A percentile compares a stretch with the other conserved stretches of the same genome.
phyloP scores from a whole-genome alignment of 2,888 invertebrate genomes.

The Geophilus truncorum region DNA sequence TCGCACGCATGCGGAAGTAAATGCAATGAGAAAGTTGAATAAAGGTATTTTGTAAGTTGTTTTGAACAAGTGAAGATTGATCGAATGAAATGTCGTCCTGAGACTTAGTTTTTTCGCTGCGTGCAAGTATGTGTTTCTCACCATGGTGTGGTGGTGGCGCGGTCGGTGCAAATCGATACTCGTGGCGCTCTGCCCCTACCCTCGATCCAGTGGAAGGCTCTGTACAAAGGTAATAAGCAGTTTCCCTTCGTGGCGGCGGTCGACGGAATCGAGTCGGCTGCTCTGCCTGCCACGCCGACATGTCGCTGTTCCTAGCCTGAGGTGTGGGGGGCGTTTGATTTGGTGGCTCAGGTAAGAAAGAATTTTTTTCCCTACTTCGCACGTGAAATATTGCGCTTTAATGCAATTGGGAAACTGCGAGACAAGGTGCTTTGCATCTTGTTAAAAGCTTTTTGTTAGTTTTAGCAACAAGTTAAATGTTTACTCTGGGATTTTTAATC shows the following conservation, averaged over 20 bases:
- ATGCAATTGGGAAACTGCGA: neutral
- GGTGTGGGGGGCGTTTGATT: slow-evolving; percentile 22
- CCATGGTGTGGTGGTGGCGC: slow-evolving; percentile 19
- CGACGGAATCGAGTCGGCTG: slow-evolving; percentile 19
- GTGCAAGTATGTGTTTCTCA: slow-evolving; percentile 4
- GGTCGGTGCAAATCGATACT: slow-evolving; percentile 23
- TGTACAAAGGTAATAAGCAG: slow-evolving; percentile 27
- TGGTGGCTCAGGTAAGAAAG: neutral
- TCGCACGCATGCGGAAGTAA: neutral
- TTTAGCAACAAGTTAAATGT: neutral
- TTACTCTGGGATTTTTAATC: neutral
- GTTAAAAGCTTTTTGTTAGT: neutral
- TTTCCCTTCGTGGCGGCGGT: slow-evolving; percentile 27
- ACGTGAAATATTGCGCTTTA: neutral
- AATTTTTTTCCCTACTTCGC: neutral
- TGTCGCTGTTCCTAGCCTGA: slow-evolving; percentile 19
- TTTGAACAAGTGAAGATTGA: slow-evolving; percentile 1
- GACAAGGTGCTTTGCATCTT: too few relatives aligned
- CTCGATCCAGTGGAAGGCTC: slow-evolving; percentile 27
- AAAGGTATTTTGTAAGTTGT: slow-evolving; percentile 5
- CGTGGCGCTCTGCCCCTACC: slow-evolving; percentile 1
- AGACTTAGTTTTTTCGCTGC: slow-evolving; percentile 4
- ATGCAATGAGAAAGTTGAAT: neutral
- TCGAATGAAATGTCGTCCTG: slow-evolving; percentile 6
- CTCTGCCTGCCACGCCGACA: slow-evolving; percentile 21